Base-by-base conservation (phyloP, 2,888 invertebrate genomes). In the Autographa gamma region DNA sequence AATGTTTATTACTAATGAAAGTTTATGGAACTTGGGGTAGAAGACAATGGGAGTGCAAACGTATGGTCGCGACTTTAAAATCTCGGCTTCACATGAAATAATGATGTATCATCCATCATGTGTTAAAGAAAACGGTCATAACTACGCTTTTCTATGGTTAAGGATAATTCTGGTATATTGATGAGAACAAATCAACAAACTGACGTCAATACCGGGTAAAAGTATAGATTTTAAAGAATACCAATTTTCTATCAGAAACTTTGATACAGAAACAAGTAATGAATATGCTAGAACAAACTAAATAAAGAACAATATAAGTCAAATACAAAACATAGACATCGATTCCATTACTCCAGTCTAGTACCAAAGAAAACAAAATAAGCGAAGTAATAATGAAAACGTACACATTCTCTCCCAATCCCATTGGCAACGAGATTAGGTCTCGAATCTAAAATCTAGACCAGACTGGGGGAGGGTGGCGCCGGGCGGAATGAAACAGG, bases 381-480 rank as follows among this genome's bases (percentile, higher is more conserved):
- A 69, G 34, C 60, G 61, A 48, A 74, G 78, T 60, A 74, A 74
- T 82, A 78, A 78, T 76, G 71, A 79, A 82, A 79, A 73, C 72
- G 69, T 79, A 76, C 67, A 71, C 73, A 76, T 71, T 69, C 76
- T 54, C 70, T 74, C 77, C 80, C 83, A 85, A 86, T 84, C 81
- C 81, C 78, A 88, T 88, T 80, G 77, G 79, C 82, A 90, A 89
- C 88, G 85, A 89, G 90, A 91, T 91, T 91, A 91, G 90, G 86
- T 88, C 87, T 88, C 85, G 85, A 82, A 88, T 86, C 88, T 89
- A 88, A 89, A 89, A 91, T 91, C 88, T 91, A 90, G 89, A 89
- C 85, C 86, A 80, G 85, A 82, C 82, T 69, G 79, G 83, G 76
- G 79, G 73, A 63, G 77, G 66, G 77, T 77, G 82, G 80, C 48